These are phyloP conservation scores for Heliconius erato DNA, from an alignment of 2,888 invertebrate genomes.

Conservation along the genomic window DNA sequence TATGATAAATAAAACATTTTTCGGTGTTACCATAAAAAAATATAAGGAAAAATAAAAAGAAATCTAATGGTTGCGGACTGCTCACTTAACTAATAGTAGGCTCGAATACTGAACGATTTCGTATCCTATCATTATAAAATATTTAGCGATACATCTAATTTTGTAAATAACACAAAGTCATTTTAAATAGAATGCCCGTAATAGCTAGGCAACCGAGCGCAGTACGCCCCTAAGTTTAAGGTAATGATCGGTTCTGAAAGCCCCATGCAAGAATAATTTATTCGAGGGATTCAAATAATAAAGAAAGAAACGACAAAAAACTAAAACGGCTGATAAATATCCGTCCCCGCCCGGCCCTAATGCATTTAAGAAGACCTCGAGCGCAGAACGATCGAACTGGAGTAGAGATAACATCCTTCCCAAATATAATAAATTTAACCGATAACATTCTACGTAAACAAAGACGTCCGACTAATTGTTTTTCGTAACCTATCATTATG, in stretches of 20 bases:
- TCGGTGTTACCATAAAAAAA: constrained; percentile 1
- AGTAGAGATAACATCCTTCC: constrained; percentile 76
- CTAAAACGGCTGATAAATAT: constrained; percentile 81
- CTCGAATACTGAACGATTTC: constrained; percentile 45
- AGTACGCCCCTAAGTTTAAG: constrained; percentile 83
- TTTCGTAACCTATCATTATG: constrained; percentile 77
- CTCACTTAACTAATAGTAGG: constrained; percentile 61
- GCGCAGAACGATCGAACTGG: constrained; percentile 64
- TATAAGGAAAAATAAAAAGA: constrained; percentile 64
- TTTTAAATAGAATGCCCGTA: constrained; percentile 82
- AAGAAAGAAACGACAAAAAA: constrained; percentile 82
- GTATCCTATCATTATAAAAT: constrained; percentile 80
- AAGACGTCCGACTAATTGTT: constrained; percentile 80
- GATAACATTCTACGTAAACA: constrained; percentile 77
- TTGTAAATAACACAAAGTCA: constrained; percentile 81
- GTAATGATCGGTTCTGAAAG: constrained; percentile 82
- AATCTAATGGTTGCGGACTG: constrained; percentile 60
- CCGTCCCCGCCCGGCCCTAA: constrained; percentile 76
- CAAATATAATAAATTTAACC: constrained; percentile 83
- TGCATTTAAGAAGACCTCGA: constrained; percentile 64
- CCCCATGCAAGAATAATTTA: constrained; percentile 84
- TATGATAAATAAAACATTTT: constrained; percentile 59
- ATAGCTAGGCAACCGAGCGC: constrained; percentile 83
- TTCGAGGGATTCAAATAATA: constrained; percentile 81
- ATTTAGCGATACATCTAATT: constrained; percentile 85